phyloP scores from a whole-genome alignment of 2,888 invertebrate genomes.

The Matsumyia berberina region DNA sequence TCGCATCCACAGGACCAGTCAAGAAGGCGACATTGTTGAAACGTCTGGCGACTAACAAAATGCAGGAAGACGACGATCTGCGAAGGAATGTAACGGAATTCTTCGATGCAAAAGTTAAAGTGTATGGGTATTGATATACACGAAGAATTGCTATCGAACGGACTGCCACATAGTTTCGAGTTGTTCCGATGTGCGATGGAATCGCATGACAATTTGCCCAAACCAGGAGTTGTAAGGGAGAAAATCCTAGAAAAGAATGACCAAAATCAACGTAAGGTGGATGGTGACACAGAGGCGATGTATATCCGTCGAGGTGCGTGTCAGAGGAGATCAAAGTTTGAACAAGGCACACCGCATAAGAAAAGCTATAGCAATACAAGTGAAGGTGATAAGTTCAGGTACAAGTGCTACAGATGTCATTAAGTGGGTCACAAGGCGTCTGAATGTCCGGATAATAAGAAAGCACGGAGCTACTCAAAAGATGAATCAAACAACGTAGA shows the following conservation, averaged over 20 bases:
- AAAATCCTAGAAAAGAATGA: slow-evolving; percentile 15
- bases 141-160: slow-evolving; percentile 40
- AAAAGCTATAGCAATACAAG: slow-evolving; percentile 3
- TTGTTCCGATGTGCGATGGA: slow-evolving; percentile 39
- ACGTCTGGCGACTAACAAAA: slow-evolving; percentile 37
- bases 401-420: slow-evolving; percentile 34
- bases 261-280: neutral
- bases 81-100: slow-evolving; percentile 19
- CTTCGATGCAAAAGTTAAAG: slow-evolving; percentile 34
- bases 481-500: slow-evolving; percentile 10
- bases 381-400: slow-evolving; percentile 33
- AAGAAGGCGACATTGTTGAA: slow-evolving; percentile 45
- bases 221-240: neutral
- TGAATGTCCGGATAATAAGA: slow-evolving; percentile 12
- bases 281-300: slow-evolving; percentile 3
- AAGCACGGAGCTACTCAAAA: neutral
- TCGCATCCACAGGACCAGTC: slow-evolving; percentile 20
- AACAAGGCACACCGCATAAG: slow-evolving; percentile 1
- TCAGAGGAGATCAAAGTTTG: slow-evolving; percentile 1
- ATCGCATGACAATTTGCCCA: slow-evolving; percentile 24
- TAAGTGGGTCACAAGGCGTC: slow-evolving; percentile 29
- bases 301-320: slow-evolving; percentile 1
- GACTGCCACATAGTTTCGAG: slow-evolving; percentile 47
- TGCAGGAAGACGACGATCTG: slow-evolving; percentile 22
- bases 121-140: slow-evolving; percentile 38